Percentiles rank a stretch among this genome's conserved stretches.
Conservation (phyloP, 2,113 vertebrate genomes). For the Phaethornis superciliosus region DNA sequence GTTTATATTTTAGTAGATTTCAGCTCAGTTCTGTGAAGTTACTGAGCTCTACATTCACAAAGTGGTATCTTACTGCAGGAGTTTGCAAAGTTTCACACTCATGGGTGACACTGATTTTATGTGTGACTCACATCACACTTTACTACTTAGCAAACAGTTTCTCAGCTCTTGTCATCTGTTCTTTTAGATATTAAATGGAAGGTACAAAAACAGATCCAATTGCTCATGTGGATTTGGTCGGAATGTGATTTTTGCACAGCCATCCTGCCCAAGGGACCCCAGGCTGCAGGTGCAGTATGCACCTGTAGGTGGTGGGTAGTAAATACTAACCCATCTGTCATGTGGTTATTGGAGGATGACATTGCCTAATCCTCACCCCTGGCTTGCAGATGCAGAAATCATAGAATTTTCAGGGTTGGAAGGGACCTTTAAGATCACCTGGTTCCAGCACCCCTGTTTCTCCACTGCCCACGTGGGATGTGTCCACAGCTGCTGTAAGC, state of each 20-base stretch:
- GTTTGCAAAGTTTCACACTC: not conserved
- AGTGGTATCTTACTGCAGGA: not conserved
- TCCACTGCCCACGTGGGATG: not conserved
- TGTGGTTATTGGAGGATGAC: not conserved
- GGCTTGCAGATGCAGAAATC: not conserved
- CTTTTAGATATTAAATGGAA: not conserved
- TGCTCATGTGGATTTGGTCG: not conserved
- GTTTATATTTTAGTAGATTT: not conserved
- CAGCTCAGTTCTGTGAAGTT: not conserved
- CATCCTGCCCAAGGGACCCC: not conserved
- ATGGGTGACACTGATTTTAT: not conserved
- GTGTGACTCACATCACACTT: not conserved
- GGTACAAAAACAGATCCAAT: not conserved
- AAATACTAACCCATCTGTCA: not conserved
- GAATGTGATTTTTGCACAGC: not conserved
- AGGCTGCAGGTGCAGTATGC: not conserved
- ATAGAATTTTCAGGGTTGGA: too few species aligned
- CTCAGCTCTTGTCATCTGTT: not conserved
- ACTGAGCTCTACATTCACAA: not conserved
- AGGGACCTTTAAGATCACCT: too few species aligned
- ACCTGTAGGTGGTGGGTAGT: not conserved
- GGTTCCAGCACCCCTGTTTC: not conserved
- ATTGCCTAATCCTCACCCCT: not conserved
- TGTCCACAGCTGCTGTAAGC: not conserved
- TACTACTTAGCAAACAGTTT: not conserved